phyloP scores from a whole-genome alignment of 1,140 invertebrate genomes.

The Gryllus bimaculatus region DNA sequence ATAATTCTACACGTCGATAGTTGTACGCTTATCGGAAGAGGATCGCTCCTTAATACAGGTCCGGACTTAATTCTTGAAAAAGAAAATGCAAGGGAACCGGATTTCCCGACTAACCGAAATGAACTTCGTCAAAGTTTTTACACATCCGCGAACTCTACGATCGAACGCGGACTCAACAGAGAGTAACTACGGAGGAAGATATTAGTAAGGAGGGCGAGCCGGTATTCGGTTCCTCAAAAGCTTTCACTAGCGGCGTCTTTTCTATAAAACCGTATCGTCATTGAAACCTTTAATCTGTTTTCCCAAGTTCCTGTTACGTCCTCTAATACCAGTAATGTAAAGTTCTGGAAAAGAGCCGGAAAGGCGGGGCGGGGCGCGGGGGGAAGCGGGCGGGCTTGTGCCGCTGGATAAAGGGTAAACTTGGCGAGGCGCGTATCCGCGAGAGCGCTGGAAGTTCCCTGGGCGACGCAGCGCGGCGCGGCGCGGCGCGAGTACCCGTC shows the following conservation, averaged over 20 bases:
- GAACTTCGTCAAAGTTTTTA: constrained; percentile 4
- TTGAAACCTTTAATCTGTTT: constrained; percentile 5
- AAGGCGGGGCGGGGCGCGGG: not conserved
- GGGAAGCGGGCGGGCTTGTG: not conserved
- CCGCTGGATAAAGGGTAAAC: not conserved
- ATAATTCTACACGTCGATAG: too few relatives aligned
- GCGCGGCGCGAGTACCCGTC: too few relatives aligned
- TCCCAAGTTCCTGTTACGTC: not conserved
- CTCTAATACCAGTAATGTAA: not conserved
- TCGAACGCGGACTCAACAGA: not conserved
- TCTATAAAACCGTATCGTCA: constrained; percentile 4
- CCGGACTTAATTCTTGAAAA: not conserved
- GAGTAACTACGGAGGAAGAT: not conserved
- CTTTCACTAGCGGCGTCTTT: not conserved
- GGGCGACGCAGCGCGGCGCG: too few relatives aligned
- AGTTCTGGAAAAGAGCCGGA: not conserved
- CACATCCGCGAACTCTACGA: too few relatives aligned
- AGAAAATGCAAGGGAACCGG: not conserved
- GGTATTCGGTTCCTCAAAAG: not conserved
- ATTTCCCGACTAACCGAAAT: not conserved
- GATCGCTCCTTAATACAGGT: too few relatives aligned
- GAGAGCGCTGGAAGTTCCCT: too few relatives aligned
- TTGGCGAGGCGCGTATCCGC: not conserved
- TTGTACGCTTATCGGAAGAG: too few relatives aligned
- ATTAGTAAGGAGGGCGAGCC: not conserved